Percentiles rank a stretch among this genome's conserved stretches.
Evolutionary conservation across 37 sponge, comb jelly and placozoan genomes (phyloP).

Genomic region (Geodia barretti): DNA sequence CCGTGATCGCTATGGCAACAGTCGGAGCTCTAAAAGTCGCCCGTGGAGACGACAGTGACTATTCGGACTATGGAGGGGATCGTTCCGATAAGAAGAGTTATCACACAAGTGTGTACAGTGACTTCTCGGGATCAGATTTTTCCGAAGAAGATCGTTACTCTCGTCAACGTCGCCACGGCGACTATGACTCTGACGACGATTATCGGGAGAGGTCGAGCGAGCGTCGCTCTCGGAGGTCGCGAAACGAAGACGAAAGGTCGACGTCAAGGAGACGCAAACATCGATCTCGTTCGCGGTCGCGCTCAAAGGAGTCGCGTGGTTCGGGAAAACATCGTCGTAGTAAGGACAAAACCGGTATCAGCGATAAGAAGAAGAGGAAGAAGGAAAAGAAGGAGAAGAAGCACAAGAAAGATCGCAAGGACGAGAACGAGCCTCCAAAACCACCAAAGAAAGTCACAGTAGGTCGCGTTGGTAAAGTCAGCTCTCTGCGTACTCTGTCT

Average conservation of each 20-base stretch:
- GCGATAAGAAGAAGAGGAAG: conserved; percentile 31
- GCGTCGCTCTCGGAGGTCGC: conserved; percentile 3
- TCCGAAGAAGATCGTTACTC: conserved; percentile 19
- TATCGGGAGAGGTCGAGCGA: background rate
- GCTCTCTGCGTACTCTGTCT: conserved; percentile 23
- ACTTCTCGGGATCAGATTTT: conserved; percentile 3
- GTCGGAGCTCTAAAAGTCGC: background rate
- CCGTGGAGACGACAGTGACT: conserved; percentile 8
- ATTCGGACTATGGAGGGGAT: conserved; percentile 15
- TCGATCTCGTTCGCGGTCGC: conserved; percentile 12
- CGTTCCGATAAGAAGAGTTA: background rate
- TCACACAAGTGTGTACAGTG: background rate
- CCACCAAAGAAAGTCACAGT: conserved; percentile 26
- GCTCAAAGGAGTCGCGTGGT: background rate
- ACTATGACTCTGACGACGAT: conserved; percentile 1
- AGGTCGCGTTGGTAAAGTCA: conserved; percentile 23
- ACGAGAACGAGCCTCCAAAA: background rate
- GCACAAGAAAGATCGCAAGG: background rate
- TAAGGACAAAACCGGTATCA: background rate
- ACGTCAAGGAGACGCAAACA: background rate
- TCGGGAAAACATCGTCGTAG: background rate
- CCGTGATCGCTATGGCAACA: background rate
- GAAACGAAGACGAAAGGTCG: background rate
- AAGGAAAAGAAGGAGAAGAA: conserved; percentile 14
- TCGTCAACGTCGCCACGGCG: background rate